Evolutionary conservation across 2,888 invertebrate species (phyloP).

Genomic region (Eupithecia dodoneata): DNA sequence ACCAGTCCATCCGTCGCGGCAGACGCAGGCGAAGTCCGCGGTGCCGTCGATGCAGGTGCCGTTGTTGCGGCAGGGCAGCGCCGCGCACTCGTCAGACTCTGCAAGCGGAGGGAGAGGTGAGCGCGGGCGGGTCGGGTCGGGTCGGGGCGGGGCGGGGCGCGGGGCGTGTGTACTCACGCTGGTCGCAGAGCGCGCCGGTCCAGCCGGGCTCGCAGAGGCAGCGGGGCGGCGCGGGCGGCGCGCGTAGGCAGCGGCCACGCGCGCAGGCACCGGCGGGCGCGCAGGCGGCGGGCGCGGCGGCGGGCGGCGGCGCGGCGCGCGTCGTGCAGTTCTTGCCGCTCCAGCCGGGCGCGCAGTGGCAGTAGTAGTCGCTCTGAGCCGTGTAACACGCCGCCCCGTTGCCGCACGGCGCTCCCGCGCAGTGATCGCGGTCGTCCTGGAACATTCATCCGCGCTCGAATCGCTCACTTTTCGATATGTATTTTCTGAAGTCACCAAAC

Average conservation of each 20-base stretch:
- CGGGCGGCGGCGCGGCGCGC: slow-evolving; percentile 74
- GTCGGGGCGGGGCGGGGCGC: not conserved
- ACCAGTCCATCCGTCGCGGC: slow-evolving; percentile 91
- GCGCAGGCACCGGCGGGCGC: slow-evolving; percentile 78
- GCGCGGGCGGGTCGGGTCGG: not conserved
- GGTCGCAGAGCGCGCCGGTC: slow-evolving; percentile 89
- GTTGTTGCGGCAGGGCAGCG: slow-evolving; percentile 89
- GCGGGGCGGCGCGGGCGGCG: slow-evolving; percentile 43
- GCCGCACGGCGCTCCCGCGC: slow-evolving; percentile 93
- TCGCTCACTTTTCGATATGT: not conserved
- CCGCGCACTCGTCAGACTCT: slow-evolving; percentile 92
- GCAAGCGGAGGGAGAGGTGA: slow-evolving; percentile 39
- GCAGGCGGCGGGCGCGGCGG: slow-evolving; percentile 73
- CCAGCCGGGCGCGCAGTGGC: slow-evolving; percentile 95
- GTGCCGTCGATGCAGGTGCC: slow-evolving; percentile 90
- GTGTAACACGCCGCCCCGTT: slow-evolving; percentile 95
- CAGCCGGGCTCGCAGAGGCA: slow-evolving; percentile 74
- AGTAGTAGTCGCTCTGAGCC: slow-evolving; percentile 94
- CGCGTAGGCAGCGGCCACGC: slow-evolving; percentile 71
- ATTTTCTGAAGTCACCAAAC: not conserved
- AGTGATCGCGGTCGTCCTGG: slow-evolving; percentile 94
- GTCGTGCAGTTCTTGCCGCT: slow-evolving; percentile 93
- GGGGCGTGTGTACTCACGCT: slow-evolving; percentile 38
- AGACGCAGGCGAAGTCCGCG: slow-evolving; percentile 90
- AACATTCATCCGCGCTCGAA: not conserved